Evolutionary conservation across 2,888 invertebrate species (phyloP).

Genomic region (Hydroisotoma schaefferi): DNA sequence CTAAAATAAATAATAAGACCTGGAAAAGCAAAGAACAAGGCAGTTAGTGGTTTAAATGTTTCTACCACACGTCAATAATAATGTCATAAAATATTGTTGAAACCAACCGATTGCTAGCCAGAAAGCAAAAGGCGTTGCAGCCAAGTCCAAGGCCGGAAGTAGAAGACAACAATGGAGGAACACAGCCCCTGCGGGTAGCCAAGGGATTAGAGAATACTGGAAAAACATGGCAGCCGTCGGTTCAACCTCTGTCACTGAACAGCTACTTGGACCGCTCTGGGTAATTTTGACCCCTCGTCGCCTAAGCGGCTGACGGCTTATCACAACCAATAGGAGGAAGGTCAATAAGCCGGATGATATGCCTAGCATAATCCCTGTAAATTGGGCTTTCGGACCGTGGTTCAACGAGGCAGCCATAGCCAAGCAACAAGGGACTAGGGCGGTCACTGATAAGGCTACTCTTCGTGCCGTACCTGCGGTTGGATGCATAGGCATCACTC

Average conservation of each 20-base stretch:
- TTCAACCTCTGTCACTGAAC: conserved; percentile 7
- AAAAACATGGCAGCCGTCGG: conserved; percentile 30
- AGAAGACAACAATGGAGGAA: conserved; percentile 56
- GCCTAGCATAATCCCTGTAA: conserved; percentile 45
- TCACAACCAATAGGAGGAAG: conserved; percentile 53
- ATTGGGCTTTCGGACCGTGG: conserved; percentile 50
- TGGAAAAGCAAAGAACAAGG: background rate
- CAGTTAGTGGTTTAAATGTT: background rate
- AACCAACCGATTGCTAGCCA: conserved; percentile 61
- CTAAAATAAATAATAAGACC: conserved; percentile 47
- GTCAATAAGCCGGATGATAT: conserved; percentile 45
- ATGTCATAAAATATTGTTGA: too few relatives aligned
- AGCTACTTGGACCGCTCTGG: conserved; percentile 1
- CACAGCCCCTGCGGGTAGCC: conserved; percentile 56
- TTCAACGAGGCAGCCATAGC: conserved; percentile 51
- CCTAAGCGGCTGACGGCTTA: conserved; percentile 58
- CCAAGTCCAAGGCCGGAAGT: conserved; percentile 59
- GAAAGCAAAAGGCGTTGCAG: conserved; percentile 62
- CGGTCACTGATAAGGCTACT: conserved; percentile 46
- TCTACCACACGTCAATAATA: too few relatives aligned
- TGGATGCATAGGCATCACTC: conserved; percentile 41
- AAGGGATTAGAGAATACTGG: conserved; percentile 50
- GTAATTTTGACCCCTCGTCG: background rate
- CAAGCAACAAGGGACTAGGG: conserved; percentile 42
- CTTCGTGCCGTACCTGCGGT: conserved; percentile 47